Conservation (phyloP, 2,113 vertebrate species). For the Galbula dea region DNA sequence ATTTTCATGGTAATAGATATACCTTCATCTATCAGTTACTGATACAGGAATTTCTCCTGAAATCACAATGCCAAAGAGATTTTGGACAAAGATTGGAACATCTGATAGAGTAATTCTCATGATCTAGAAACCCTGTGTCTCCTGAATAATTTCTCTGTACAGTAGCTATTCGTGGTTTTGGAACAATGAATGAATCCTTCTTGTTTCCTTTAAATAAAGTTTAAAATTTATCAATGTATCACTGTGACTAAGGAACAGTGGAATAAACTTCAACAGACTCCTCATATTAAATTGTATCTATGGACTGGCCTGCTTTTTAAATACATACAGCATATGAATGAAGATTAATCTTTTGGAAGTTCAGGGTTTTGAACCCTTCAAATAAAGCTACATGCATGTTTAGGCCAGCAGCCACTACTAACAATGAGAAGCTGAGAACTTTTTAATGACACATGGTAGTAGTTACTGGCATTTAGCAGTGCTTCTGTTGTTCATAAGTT, state of each 20-base stretch:
- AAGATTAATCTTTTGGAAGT: background rate
- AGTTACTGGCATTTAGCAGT: background rate
- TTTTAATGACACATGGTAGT: background rate
- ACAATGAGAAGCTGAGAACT: background rate
- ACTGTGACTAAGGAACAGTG: background rate
- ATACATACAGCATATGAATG: background rate
- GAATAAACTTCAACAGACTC: background rate
- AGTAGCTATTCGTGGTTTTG: background rate
- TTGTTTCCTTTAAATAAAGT: background rate
- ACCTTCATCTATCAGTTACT: background rate
- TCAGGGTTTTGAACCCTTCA: background rate
- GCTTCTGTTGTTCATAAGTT: background rate
- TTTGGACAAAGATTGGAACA: background rate
- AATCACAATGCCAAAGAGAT: background rate
- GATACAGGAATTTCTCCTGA: background rate
- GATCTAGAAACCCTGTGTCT: background rate
- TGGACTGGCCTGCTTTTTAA: background rate
- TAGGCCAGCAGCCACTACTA: background rate
- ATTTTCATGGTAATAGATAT: background rate
- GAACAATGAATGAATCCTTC: background rate
- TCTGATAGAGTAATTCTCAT: background rate
- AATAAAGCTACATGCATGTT: background rate
- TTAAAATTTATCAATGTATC: background rate
- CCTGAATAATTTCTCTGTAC: background rate
- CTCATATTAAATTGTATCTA: background rate